Base-by-base conservation (phyloP, 2,888 invertebrate species). In the Diplazon laetatorius region DNA sequence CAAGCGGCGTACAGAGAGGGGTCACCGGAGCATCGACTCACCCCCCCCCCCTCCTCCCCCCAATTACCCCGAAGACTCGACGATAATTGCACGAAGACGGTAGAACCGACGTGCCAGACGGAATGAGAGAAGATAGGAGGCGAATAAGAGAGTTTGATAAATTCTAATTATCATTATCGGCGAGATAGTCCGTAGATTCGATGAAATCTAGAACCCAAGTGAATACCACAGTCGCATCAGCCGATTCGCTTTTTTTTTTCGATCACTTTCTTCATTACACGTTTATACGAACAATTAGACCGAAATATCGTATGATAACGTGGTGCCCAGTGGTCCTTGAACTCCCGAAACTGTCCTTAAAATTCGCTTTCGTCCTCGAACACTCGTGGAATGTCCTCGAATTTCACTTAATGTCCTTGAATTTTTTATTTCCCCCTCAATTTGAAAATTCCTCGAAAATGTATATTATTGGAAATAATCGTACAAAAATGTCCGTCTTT, bases 91-190 rank as follows among this genome's bases (percentile, higher is more conserved):
- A 25, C 30, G 4, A 52, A 52, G 52, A 72, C 55, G 22, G 55
- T n/a, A 14, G n/a, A 39, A 37, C 44, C 57, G 55, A 50, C 25
- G 60, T 44, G 20, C 16, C 16, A 68, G 44, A 65, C 16, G 12
- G 25, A 50, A 50, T n/a, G 50, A 50, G 50, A 22, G 22, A 22
- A 50, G 16, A 50, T 22, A 22, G 12, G 22, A 5, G 22, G 25
- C 50, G 25, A 25, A 52, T 52, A 52, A 25, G 50, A n/a, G 60
- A 42, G 48, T 52, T 72, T 44, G 44, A 18, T 71, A 55, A 68
- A 60, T 72, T 66, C 46, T 52, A 76, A 76, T 76, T 71, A 62
- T 55, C 60, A 60, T 75, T 62, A 75, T 62, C 52, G 42, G 10
- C 30, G 9, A 20, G 25, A 72, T 66, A 59, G 35, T 57, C 60